Conservation (phyloP, 2,113 vertebrate species). For the Tricholaema leucomelas region DNA sequence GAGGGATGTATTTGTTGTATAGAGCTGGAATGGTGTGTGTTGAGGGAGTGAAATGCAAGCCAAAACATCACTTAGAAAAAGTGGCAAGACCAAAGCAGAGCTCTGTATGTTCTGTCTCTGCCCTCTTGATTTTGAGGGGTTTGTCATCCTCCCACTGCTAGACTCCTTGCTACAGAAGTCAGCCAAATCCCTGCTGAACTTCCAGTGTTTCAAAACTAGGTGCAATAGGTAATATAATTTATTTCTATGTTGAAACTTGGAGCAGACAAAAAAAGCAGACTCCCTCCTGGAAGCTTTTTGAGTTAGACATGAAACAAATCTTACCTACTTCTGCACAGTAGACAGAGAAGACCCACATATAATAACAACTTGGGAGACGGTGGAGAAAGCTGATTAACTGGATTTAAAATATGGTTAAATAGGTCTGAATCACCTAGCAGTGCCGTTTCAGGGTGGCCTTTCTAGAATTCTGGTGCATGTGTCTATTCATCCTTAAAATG, state of each 20-base stretch:
- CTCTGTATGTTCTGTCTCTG: background rate
- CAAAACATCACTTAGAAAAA: background rate
- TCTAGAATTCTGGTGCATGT: background rate
- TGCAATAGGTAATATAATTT: background rate
- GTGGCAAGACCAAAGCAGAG: background rate
- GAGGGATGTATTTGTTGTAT: background rate
- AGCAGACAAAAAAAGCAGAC: background rate
- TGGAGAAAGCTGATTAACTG: background rate
- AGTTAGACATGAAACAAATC: background rate
- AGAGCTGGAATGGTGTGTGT: background rate
- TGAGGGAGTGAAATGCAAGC: background rate
- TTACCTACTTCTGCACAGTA: background rate
- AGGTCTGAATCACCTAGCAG: background rate
- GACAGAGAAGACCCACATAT: background rate
- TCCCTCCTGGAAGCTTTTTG: background rate
- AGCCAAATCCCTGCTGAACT: background rate
- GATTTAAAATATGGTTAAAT: background rate
- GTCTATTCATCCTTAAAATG: background rate
- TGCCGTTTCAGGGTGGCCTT: background rate
- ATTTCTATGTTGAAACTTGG: background rate
- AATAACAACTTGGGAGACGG: background rate
- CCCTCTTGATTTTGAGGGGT: background rate
- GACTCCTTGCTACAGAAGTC: background rate
- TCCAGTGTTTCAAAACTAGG: background rate
- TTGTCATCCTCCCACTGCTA: background rate